phyloP scores from a whole-genome alignment of 2,797 vertebrate species.

The Orientallactaga sibirica region DNA sequence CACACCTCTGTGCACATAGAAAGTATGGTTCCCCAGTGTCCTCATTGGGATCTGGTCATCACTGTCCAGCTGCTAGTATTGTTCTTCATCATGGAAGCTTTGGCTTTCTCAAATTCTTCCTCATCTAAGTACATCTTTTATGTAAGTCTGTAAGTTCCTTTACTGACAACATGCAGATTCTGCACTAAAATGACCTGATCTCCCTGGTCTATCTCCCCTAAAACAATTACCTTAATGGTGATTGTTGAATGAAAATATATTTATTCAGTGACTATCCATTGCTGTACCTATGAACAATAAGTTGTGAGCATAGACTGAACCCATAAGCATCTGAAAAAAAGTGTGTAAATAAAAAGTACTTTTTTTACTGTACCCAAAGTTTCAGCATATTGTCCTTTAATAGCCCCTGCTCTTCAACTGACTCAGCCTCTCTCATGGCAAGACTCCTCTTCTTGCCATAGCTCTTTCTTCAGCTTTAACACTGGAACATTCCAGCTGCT shows the following conservation, averaged over 20 bases:
- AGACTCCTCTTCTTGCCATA: not conserved
- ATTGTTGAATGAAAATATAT: slow-evolving; percentile 39
- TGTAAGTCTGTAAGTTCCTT: not conserved
- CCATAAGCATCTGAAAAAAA: not conserved
- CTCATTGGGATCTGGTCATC: not conserved
- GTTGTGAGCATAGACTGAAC: not conserved
- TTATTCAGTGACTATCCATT: not conserved
- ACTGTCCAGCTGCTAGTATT: not conserved
- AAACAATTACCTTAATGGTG: not conserved
- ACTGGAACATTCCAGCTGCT: not conserved
- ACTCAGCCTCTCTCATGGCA: not conserved
- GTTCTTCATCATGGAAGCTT: not conserved
- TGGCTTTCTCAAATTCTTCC: not conserved
- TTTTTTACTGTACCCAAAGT: not conserved
- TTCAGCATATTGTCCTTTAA: not conserved
- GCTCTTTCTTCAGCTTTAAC: not conserved
- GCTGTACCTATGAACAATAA: not conserved
- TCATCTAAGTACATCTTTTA: not conserved
- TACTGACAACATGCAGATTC: not conserved
- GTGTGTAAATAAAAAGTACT: not conserved
- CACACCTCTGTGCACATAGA: not conserved
- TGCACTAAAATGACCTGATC: not conserved
- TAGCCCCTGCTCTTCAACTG: not conserved
- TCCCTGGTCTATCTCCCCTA: not conserved
- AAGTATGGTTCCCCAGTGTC: not conserved